These are phyloP conservation scores for Cuculus canorus DNA, from an alignment of 2,797 vertebrate genomes.

Conservation along the genomic window DNA sequence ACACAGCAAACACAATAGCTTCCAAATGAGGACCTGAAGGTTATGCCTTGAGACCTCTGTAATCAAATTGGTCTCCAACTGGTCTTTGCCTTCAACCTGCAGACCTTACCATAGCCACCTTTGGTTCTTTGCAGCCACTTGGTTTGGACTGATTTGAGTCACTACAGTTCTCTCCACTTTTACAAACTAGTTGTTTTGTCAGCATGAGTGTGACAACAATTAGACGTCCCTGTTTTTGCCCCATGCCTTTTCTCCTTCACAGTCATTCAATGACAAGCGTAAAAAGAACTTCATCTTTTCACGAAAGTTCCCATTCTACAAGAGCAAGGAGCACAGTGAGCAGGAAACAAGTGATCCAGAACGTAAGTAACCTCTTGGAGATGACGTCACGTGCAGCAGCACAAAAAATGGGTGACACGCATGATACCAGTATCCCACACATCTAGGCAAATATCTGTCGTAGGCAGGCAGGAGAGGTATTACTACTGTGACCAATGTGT, in stretches of 20 bases:
- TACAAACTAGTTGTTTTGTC: conserved; percentile 89
- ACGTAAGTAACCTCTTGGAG: conserved; percentile 91
- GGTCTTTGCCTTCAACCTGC: neutral
- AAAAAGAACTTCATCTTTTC: conserved; percentile 99
- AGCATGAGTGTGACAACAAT: conserved; percentile 96
- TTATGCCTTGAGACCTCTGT: neutral
- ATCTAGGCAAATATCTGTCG: conserved; percentile 66
- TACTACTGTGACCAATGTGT: conserved; percentile 82
- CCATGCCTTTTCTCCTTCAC: conserved; percentile 98
- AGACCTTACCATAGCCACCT: neutral
- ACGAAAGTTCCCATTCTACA: conserved; percentile 99
- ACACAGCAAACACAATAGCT: neutral
- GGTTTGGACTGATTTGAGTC: conserved; percentile 64
- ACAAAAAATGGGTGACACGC: conserved; percentile 72
- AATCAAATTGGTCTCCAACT: neutral
- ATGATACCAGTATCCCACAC: conserved; percentile 74
- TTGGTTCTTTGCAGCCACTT: neutral
- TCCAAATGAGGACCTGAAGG: neutral
- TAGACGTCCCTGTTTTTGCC: conserved; percentile 94
- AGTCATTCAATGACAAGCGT: conserved; percentile 99
- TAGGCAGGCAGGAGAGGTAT: conserved; percentile 81
- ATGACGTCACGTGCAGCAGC: conserved; percentile 78
- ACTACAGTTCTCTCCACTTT: conserved; percentile 85
- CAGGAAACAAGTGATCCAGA: conserved; percentile 96
- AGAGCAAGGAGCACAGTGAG: conserved; percentile 98